Base-by-base conservation (phyloP, 1,140 invertebrate species). In the Phymastichus coffea region DNA sequence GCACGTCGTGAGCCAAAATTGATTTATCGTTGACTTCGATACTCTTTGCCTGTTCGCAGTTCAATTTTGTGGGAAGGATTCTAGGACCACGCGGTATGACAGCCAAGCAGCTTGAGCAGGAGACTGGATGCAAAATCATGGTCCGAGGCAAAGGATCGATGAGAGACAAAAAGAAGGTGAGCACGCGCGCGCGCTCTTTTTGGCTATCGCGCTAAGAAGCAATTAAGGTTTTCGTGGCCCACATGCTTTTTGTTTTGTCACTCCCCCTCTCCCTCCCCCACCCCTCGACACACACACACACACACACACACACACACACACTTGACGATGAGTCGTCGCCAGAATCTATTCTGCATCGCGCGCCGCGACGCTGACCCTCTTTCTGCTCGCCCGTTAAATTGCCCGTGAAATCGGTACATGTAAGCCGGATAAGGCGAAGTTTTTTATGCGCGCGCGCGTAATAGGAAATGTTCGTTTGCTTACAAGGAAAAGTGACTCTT, bases 111-210 rank as follows among this genome's bases (percentile, higher is more conserved):
- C 83, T 99, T 74, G 98, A 99, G 83, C 93, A 98, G 81, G 97
- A 98, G 85, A 99, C 97, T 69, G 96, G 97, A 70, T 99, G 98
- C 83, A 99, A 99, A 88, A 99, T 99, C 69, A 99, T 99, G 98
- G 95, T 99, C 61, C 87, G 98, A 81, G 97, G 97, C 70, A 96
- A 97, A 81, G 97, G 97, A n/a, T 99, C 97, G 37, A 99, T 99
- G 97, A 86, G 97, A 77, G 97, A 99, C 79, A 99, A 99, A 84
- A 96, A 97, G 82, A 99, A 99, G 93, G 97, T 98, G 86, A 85
- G 33, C n/a, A n/a, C n/a, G n/a, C n/a, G n/a, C n/a, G 20, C 9
- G 19, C 35, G 30, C 3, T n/a, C 44, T 46, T 12, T 28, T n/a
- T n/a, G n/a, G n/a, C n/a, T n/a, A n/a, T n/a, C n/a, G n/a, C n/a